Percentiles rank a stretch among this genome's conserved stretches.
phyloP scores from a whole-genome alignment of 2,888 invertebrate genomes.

The Microdon myrmicae region DNA sequence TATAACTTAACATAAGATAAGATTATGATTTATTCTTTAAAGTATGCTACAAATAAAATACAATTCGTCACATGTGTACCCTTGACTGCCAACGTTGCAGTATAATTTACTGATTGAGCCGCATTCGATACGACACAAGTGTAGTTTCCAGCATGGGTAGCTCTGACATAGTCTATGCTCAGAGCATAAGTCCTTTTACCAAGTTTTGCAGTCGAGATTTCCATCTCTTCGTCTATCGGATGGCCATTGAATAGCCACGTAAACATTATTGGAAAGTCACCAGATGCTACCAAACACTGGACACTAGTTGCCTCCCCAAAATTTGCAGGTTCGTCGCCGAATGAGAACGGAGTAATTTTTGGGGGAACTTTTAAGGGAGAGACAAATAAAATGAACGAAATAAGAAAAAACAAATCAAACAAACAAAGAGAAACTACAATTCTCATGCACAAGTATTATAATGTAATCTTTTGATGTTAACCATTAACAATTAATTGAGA shows the following conservation, averaged over 20 bases:
- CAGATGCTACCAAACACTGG: constrained; percentile 72
- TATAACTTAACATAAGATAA: constrained; percentile 2
- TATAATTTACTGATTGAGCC: constrained; percentile 72
- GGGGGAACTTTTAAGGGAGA: constrained; percentile 72
- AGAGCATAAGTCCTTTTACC: constrained; percentile 75
- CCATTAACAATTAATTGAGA: constrained; percentile 66
- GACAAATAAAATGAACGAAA: constrained; percentile 27
- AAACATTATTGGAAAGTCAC: constrained; percentile 75
- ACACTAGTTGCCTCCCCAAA: constrained; percentile 73
- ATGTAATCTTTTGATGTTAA: constrained; percentile 54
- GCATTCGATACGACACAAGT: constrained; percentile 76
- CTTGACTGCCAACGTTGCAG: constrained; percentile 73
- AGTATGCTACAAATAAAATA: constrained; percentile 45
- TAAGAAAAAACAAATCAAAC: constrained; percentile 17
- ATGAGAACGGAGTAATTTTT: constrained; percentile 76
- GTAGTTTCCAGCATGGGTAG: constrained; percentile 77
- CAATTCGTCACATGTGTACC: too few relatives aligned
- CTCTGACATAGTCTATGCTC: constrained; percentile 76
- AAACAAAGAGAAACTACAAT: background rate
- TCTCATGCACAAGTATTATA: too few relatives aligned
- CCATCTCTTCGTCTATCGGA: constrained; percentile 67
- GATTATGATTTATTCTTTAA: constrained; percentile 11
- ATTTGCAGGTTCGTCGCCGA: constrained; percentile 75
- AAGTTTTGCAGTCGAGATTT: constrained; percentile 68
- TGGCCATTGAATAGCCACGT: constrained; percentile 74